A percentile compares a stretch with the other conserved stretches of the same genome.
Conservation (phyloP, 37 sponge, comb jelly and placozoan species). For the Geodia barretti region DNA sequence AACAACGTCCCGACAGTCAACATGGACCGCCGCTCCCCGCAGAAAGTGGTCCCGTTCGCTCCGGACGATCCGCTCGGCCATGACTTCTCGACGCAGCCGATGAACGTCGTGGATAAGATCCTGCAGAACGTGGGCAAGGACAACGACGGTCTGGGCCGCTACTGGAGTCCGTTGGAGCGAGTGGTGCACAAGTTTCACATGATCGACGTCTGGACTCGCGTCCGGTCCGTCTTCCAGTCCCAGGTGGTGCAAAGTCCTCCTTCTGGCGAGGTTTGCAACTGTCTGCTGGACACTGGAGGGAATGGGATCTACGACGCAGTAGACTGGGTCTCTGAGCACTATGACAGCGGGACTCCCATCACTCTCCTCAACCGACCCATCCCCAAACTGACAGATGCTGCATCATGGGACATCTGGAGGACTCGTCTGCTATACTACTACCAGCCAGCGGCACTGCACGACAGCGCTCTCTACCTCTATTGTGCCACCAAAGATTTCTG, state of each 20-base stretch:
- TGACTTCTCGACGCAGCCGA: constrained; percentile 55
- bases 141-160: constrained; percentile 71
- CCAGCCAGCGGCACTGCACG: constrained; percentile 34
- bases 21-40: constrained; percentile 45
- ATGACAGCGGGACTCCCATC: constrained; percentile 80
- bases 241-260: constrained; percentile 39
- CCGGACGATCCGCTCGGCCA: constrained; percentile 45
- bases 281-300: constrained; percentile 48
- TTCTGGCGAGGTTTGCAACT: constrained; percentile 44
- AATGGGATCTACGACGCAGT: constrained; percentile 77
- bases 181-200: constrained; percentile 78
- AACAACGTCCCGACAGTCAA: constrained; percentile 77
- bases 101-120: constrained; percentile 78
- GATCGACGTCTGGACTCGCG: constrained; percentile 64
- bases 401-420: constrained; percentile 68
- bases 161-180: constrained; percentile 82
- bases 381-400: constrained; percentile 68
- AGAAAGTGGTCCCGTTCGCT: constrained; percentile 70
- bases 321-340: constrained; percentile 74
- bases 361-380: constrained; percentile 83
- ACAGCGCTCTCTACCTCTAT: constrained; percentile 70
- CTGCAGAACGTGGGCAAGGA: constrained; percentile 59
- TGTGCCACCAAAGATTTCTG: constrained; percentile 75
- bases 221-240: constrained; percentile 40
- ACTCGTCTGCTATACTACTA: constrained; percentile 64